phyloP scores from a whole-genome alignment of 2,113 vertebrate species.

The Ailuropoda melanoleuca region DNA sequence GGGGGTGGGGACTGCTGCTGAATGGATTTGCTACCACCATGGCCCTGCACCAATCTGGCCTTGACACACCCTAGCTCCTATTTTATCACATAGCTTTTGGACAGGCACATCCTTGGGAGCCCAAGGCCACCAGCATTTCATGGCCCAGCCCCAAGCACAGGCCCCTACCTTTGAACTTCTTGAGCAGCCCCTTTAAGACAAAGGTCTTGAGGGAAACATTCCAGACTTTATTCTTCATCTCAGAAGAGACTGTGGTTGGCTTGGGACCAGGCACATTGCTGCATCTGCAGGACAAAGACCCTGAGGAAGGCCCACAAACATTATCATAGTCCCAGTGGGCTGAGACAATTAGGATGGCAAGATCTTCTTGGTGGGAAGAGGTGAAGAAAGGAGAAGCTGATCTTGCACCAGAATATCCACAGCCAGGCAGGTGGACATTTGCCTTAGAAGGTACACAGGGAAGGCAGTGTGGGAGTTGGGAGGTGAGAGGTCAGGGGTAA shows the following conservation, averaged over 20 bases:
- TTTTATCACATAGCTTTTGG: neutral
- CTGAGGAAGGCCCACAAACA: neutral
- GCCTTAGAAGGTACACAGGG: neutral
- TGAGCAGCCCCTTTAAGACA: conserved; percentile 76
- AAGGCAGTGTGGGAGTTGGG: neutral
- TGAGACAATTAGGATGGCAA: neutral
- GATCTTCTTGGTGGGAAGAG: neutral
- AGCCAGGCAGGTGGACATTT: neutral
- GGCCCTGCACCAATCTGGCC: neutral
- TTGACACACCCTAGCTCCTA: neutral
- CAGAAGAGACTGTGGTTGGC: conserved; percentile 76
- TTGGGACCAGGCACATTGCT: conserved; percentile 67
- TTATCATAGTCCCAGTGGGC: neutral
- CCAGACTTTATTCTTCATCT: conserved; percentile 81
- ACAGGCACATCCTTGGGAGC: neutral
- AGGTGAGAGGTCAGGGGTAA: neutral
- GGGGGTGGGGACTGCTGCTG: neutral
- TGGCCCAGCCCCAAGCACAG: neutral
- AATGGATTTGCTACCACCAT: neutral
- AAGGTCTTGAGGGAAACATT: conserved; percentile 79
- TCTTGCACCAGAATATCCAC: neutral
- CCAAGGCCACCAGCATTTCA: neutral
- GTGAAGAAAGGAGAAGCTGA: neutral
- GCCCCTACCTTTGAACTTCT: conserved; percentile 76
- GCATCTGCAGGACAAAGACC: conserved; percentile 61